Conservation (phyloP, 2,113 vertebrate species). For the Orthochromis indermauri region DNA sequence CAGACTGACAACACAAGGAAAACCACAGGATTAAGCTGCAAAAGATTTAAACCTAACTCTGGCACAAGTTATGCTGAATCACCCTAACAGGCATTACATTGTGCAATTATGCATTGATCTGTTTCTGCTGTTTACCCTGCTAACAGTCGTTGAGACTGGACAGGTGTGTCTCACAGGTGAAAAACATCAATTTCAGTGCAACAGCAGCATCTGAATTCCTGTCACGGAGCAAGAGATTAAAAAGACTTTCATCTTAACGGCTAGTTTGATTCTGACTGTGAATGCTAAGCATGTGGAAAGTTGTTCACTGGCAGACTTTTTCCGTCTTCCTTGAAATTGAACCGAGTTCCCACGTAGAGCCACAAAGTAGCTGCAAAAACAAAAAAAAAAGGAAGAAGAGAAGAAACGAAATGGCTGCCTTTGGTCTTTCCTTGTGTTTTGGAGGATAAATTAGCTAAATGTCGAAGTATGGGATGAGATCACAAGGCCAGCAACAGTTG, state of each 20-base stretch:
- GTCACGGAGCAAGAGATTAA: background rate
- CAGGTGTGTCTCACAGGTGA: background rate
- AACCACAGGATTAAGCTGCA: background rate
- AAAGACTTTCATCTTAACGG: background rate
- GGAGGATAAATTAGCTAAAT: background rate
- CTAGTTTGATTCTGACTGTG: background rate
- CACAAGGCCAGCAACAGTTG: constrained; percentile 31
- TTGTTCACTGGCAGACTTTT: background rate
- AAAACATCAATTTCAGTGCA: background rate
- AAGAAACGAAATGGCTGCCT: background rate
- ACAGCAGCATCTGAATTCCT: background rate
- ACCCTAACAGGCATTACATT: background rate
- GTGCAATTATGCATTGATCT: background rate
- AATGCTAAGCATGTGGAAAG: background rate
- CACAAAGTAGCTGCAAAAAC: background rate
- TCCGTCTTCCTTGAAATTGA: background rate
- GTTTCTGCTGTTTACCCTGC: background rate
- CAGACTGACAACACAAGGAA: accelerated
- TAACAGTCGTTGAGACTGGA: background rate
- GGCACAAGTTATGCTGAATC: accelerated
- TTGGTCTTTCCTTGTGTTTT: background rate
- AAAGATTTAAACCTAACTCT: background rate
- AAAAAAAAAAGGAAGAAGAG: background rate
- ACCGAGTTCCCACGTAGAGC: background rate
- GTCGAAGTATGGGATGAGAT: constrained; percentile 15